Evolutionary conservation across 2,113 vertebrate species (phyloP).

Genomic region (Noturus placidus): DNA sequence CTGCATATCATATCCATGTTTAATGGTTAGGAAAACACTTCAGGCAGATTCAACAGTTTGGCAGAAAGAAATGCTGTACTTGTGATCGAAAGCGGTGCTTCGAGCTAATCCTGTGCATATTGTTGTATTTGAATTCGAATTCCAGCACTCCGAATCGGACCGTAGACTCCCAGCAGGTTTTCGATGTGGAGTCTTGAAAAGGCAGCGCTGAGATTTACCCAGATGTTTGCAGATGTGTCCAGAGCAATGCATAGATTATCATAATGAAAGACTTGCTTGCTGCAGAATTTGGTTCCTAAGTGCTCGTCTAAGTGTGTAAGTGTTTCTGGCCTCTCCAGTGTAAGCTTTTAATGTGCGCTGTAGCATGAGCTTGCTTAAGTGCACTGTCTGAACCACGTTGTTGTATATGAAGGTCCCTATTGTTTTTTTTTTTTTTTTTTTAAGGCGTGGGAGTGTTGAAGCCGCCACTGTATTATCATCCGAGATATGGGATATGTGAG

Average conservation of each 20-base stretch:
- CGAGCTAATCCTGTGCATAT: constrained; percentile 12
- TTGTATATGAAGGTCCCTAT: constrained; percentile 20
- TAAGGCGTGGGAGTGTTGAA: constrained; percentile 23
- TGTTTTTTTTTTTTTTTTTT: constrained; percentile 15
- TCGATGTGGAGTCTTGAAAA: constrained; percentile 4
- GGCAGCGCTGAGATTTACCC: constrained; percentile 9
- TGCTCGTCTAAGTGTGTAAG: constrained; percentile 23
- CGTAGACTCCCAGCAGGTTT: background rate
- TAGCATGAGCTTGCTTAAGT: constrained; percentile 35
- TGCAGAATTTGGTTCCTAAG: constrained; percentile 18
- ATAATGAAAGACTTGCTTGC: constrained; percentile 18
- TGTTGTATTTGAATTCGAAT: constrained; percentile 49
- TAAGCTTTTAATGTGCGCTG: constrained; percentile 38
- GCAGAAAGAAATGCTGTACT: constrained; percentile 22
- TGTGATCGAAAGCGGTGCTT: constrained; percentile 8
- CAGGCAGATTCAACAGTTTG: constrained; percentile 34
- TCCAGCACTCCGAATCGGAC: constrained; percentile 26
- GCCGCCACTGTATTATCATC: background rate
- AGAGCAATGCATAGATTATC: constrained; percentile 27
- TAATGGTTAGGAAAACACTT: constrained; percentile 46
- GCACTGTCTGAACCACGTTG: constrained; percentile 18
- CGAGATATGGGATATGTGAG: constrained; percentile 14
- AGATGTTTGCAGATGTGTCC: constrained; percentile 1
- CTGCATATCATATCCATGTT: constrained; percentile 49
- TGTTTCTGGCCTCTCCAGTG: constrained; percentile 18